Evolutionary conservation across 2,888 invertebrate species (phyloP), one percentile per base, ranked within the genome.

Genomic region (Leucophenga maculata): DNA sequence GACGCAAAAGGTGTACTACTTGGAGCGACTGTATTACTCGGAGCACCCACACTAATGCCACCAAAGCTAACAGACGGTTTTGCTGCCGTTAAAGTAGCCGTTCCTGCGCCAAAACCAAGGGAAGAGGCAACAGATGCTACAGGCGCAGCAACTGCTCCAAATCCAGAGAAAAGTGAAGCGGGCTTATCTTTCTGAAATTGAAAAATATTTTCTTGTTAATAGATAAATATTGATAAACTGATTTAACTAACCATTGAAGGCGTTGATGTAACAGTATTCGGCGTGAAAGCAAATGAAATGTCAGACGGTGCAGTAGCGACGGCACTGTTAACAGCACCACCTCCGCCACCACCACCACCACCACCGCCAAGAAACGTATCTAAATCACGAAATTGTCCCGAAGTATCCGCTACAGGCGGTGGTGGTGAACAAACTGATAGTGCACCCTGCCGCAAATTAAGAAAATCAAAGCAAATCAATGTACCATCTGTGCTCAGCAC

Each of bases 401-500:
- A 86, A 8, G 78, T 77, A 73, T 90, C 89, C 1, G 86, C 75
- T 0, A 91, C 72, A 1, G 86, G 89, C 65, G 91, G 90, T 0
- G 93, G 92, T 9, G 93, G 91, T 0, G 90, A 88, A 83, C 94
- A 95, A 22, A 95, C 83, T 66, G 89, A 89, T 0, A 91, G 88
- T 0, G 90, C 90, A 50, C 90, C 91, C 0, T 91, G 90, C 65
- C 91, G 90, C 60, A 93, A 85, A 88, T 95, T 94, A 4, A 95
- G 90, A 64, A 95, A 90, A 84, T 94, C 92, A 88, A 94, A 97
- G 8, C 94, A 90, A 0, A 94, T 92, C 26, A 97, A 90, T 14
- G 93, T 89, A 0, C 97, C 96, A 54, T 93, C 92, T 69, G 95
- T 93, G 0, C 94, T 93, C 11, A 97, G 88, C 9, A 96, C 90